Percentiles rank a stretch among this genome's conserved stretches.
These are phyloP conservation scores for Stigmatopora argus DNA, from an alignment of 2,113 vertebrate genomes.

Conservation along the genomic window DNA sequence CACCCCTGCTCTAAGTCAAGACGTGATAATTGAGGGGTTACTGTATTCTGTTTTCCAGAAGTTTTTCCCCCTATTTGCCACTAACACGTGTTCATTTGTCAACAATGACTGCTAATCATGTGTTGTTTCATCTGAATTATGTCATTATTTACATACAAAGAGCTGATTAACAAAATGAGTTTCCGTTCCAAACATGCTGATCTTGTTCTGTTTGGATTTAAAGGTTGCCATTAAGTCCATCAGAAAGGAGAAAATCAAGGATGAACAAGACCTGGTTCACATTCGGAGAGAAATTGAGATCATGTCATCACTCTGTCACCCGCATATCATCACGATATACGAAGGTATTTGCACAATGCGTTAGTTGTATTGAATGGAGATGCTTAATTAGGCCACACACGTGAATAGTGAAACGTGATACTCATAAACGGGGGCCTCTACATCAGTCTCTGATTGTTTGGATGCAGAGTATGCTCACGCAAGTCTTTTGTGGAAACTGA, in stretches of 20 bases:
- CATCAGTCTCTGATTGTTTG: conserved; percentile 27
- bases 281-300: conserved; percentile 96
- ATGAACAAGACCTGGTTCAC: conserved; percentile 89
- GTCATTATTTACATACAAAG: neutral
- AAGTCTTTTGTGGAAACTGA: conserved; percentile 47
- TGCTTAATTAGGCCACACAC: neutral
- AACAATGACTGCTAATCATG: neutral
- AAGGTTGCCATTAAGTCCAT: conserved; percentile 98
- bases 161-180: neutral
- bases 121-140: neutral
- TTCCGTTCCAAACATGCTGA: neutral
- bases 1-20: no score
- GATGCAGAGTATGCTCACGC: conserved; percentile 46
- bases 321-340: conserved; percentile 90
- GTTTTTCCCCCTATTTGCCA: neutral
- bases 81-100: neutral
- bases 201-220: neutral
- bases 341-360: conserved; percentile 76
- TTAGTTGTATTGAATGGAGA: neutral
- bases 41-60: no score
- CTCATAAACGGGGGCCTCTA: conserved; percentile 8
- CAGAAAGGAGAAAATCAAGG: conserved; percentile 90
- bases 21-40: no score
- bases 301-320: conserved; percentile 94
- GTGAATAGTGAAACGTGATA: conserved; percentile 27